These are phyloP conservation scores for Melitaea athalia DNA, from an alignment of 2,888 invertebrate species.

Conservation along the genomic window DNA sequence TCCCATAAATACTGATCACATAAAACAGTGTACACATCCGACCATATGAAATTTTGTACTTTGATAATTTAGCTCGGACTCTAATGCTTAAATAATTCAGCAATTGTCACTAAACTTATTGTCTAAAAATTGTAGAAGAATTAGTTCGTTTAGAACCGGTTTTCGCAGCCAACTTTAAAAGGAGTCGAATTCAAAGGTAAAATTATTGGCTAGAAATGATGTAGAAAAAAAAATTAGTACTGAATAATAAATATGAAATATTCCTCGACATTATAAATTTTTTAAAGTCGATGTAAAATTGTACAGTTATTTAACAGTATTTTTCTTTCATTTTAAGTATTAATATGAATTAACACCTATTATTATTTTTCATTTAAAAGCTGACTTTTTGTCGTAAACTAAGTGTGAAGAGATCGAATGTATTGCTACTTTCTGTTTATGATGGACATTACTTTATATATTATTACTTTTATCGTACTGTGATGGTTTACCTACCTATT, in stretches of 20 bases:
- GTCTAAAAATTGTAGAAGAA: not conserved
- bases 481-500: constrained; percentile 62
- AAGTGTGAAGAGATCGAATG: constrained; percentile 15
- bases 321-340: constrained; percentile 12
- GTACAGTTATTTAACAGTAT: constrained; percentile 38
- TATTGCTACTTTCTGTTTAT: constrained; percentile 34
- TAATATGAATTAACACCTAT: constrained; percentile 14
- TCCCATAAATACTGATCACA: not conserved
- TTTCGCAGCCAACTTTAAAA: too few species aligned
- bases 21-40: not conserved
- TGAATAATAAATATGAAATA: not conserved
- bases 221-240: not conserved
- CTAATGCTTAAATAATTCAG: not conserved
- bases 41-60: constrained; percentile 11
- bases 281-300: not conserved
- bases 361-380: constrained; percentile 17
- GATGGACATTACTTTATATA: constrained; percentile 46
- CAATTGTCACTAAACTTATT: not conserved
- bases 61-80: constrained; percentile 2
- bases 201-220: too few species aligned
- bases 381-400: constrained; percentile 4
- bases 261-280: not conserved
- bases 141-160: not conserved
- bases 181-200: too few species aligned
- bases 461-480: constrained; percentile 52